Conservation (phyloP, 2,113 vertebrate species). For the Ia io region DNA sequence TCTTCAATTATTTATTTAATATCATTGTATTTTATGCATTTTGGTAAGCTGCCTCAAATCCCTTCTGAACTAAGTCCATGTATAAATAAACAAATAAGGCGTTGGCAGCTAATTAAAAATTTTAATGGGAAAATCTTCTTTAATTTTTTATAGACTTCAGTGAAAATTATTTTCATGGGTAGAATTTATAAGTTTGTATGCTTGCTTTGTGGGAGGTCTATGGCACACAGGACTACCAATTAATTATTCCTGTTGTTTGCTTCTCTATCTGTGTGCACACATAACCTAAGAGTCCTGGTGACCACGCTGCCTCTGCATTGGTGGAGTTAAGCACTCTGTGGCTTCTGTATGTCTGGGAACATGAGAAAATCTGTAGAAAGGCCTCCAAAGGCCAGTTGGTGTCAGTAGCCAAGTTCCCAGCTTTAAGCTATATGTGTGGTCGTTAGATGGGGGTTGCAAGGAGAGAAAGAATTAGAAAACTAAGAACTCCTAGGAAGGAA, state of each 20-base stretch:
- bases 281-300: neutral
- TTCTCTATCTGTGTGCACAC: neutral
- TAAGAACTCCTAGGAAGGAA: neutral
- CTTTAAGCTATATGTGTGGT: neutral
- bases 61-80: constrained; percentile 44
- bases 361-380: neutral
- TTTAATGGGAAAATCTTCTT: constrained; percentile 57
- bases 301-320: neutral
- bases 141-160: constrained; percentile 70
- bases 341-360: neutral
- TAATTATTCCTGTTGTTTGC: constrained; percentile 21
- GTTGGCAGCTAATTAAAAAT: constrained; percentile 53
- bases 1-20: constrained; percentile 56
- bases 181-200: constrained; percentile 44
- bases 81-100: constrained; percentile 49
- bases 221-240: constrained; percentile 35
- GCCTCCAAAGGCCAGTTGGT: neutral
- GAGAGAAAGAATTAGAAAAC: neutral
- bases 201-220: constrained; percentile 44
- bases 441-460: too few species aligned
- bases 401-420: neutral
- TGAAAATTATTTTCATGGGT: constrained; percentile 52
- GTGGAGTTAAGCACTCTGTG: neutral
- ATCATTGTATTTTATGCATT: neutral
- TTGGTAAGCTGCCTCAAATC: constrained; percentile 38